Base-by-base conservation (phyloP, 2,797 vertebrate species). In the Chelmon rostratus region DNA sequence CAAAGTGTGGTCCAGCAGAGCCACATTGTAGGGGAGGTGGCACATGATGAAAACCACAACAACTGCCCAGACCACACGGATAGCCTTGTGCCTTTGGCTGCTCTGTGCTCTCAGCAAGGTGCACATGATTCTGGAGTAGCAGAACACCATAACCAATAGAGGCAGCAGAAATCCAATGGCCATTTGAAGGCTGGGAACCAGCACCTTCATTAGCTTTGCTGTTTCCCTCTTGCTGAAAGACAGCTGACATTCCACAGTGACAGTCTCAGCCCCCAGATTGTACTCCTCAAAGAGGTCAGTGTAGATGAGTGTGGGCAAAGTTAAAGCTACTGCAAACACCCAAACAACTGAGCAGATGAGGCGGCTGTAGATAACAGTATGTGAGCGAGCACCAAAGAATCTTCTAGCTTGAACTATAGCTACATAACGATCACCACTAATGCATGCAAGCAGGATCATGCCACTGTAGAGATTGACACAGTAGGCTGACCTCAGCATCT, bases 401-500 rank as follows among this genome's bases (percentile, higher is more conserved):
- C 92, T 95, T 3, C 96, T 93, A 0, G 97, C 98, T 83, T 95
- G 96, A 8, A 98, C 98, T 0, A 99, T 97, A 12, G 97, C 97
- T 0, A 98, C 37, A 38, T 99, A 99, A 1, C 98, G 95, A 81
- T 99, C 97, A 9, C 95, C 79, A 0, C 97, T 97, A 59, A 99
- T 92, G 35, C 97, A 97, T 11, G 96, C 95, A n/a, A 99, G 85
- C 78, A 99, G 95, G 62, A 99, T 91, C 95, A 97, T 97, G 58
- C 97, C 96, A 1, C 97, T 96, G 94, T 96, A 97, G 31, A 99
- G 96, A 90, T 99, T 99, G 86, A 99, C 78, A 3, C 96, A 96
- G 58, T 99, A 98, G 76, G 95, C 85, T 0, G 96, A 96, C 37
- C 84, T 91, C 0, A 95, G 80, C 1, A 97, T 53, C 80, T 98